Percentiles rank a stretch among this genome's conserved stretches.
Conservation (phyloP, 30 jellyfish, hydroid and myxozoan genomes). For the Aurelia aurita complex sp. Pacific region DNA sequence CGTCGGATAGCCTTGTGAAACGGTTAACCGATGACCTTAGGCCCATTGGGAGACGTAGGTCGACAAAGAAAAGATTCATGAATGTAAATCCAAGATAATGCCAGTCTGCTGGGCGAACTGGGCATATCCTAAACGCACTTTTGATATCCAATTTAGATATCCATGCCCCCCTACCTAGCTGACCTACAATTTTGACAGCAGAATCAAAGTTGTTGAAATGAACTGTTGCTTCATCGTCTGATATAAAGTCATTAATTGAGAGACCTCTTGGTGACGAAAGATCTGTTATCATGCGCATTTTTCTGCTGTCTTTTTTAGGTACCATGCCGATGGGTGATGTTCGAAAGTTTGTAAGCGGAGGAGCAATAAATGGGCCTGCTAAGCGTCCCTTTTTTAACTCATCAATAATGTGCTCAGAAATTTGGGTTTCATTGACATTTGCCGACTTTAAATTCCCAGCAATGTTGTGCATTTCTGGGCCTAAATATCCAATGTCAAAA, state of each 20-base stretch:
- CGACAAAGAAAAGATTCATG: conserved; percentile 63
- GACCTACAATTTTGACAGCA: no score
- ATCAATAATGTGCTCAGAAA: conserved; percentile 18
- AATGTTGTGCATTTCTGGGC: conserved; percentile 27
- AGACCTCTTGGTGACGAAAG: conserved; percentile 14
- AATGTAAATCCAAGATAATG: conserved; percentile 54
- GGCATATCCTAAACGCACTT: conserved; percentile 44
- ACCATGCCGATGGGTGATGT: conserved; percentile 72
- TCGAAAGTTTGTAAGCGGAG: conserved; percentile 47
- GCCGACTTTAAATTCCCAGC: conserved; percentile 43
- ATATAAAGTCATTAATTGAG: no score
- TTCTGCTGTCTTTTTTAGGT: conserved; percentile 57
- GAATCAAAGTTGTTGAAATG: no score
- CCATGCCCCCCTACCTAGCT: no score
- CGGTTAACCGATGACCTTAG: conserved; percentile 63
- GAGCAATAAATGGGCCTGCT: conserved; percentile 64
- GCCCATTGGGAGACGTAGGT: conserved; percentile 71
- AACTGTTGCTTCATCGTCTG: no score
- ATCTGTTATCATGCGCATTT: conserved; percentile 62
- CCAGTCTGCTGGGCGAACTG: conserved; percentile 15
- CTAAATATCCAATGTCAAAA: conserved; percentile 3
- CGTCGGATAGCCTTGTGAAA: background rate
- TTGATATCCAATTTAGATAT: no score
- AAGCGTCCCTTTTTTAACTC: conserved; percentile 60
- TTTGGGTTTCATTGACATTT: conserved; percentile 3